A percentile compares a stretch with the other conserved stretches of the same genome.
These are phyloP conservation scores for Heliocidaris tuberculata DNA, from an alignment of 35 echinoderm and acorn worm species.

Conservation along the genomic window DNA sequence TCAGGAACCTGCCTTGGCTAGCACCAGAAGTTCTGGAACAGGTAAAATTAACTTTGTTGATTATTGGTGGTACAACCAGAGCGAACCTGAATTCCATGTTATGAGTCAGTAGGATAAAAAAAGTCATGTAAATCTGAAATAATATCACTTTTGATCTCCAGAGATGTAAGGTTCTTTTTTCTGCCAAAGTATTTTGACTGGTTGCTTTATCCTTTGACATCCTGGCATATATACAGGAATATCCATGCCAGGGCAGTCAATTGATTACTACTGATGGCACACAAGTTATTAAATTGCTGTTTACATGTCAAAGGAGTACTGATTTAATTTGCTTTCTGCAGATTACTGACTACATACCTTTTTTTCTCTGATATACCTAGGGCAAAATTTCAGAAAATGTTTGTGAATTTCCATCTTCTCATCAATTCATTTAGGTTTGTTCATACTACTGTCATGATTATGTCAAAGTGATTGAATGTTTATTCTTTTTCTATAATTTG, in stretches of 20 bases:
- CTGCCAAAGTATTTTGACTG: background rate
- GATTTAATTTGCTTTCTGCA: background rate
- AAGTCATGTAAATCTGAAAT: background rate
- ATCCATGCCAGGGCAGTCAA: background rate
- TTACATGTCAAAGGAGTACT: background rate
- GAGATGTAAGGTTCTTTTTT: background rate
- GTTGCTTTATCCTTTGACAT: background rate
- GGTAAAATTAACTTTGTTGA: constrained; percentile 42
- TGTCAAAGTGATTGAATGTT: too few species aligned
- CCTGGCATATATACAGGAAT: background rate
- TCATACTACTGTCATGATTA: too few species aligned
- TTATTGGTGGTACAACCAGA: background rate
- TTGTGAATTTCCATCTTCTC: too few species aligned
- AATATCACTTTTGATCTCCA: background rate
- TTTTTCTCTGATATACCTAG: background rate
- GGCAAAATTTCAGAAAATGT: too few species aligned
- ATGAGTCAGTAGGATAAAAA: background rate
- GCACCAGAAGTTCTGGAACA: constrained; percentile 97
- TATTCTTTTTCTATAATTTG: too few species aligned
- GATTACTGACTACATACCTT: background rate
- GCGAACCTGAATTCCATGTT: background rate
- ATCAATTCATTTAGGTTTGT: too few species aligned
- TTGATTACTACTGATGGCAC: background rate
- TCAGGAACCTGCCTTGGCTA: constrained; percentile 88
- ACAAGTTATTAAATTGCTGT: background rate